Evolutionary conservation across 2,113 vertebrate species (phyloP).

Genomic region (Tyto alba): DNA sequence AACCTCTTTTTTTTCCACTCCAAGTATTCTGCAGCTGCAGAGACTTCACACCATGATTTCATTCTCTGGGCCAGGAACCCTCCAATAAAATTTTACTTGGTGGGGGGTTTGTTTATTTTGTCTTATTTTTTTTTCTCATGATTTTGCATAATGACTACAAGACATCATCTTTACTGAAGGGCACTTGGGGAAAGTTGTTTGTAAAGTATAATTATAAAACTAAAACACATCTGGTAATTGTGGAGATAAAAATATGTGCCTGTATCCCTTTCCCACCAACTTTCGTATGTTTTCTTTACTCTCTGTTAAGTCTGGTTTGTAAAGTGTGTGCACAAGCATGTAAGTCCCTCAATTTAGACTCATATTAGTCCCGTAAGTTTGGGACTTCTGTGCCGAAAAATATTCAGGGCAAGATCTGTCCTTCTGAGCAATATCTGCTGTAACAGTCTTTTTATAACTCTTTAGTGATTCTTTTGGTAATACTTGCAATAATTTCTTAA

Average conservation of each 20-base stretch:
- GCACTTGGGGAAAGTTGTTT: not conserved
- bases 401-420: not conserved
- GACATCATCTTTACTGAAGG: not conserved
- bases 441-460: not conserved
- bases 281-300: not conserved
- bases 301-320: not conserved
- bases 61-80: not conserved
- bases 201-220: not conserved
- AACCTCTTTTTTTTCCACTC: accelerated
- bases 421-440: not conserved
- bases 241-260: not conserved
- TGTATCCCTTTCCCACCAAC: not conserved
- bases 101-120: not conserved
- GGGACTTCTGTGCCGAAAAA: not conserved
- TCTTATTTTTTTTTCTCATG: not conserved
- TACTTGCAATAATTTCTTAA: not conserved
- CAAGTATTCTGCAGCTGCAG: not conserved
- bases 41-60: not conserved
- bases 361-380: not conserved
- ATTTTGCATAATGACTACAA: not conserved
- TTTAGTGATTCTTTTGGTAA: not conserved
- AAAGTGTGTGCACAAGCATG: not conserved
- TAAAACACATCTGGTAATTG: not conserved
- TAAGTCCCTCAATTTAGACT: not conserved
- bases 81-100: not conserved